Percentiles rank a stretch among this genome's conserved stretches.
These are phyloP conservation scores for Chitala chitala DNA, from an alignment of 2,113 vertebrate genomes.

Conservation along the genomic window DNA sequence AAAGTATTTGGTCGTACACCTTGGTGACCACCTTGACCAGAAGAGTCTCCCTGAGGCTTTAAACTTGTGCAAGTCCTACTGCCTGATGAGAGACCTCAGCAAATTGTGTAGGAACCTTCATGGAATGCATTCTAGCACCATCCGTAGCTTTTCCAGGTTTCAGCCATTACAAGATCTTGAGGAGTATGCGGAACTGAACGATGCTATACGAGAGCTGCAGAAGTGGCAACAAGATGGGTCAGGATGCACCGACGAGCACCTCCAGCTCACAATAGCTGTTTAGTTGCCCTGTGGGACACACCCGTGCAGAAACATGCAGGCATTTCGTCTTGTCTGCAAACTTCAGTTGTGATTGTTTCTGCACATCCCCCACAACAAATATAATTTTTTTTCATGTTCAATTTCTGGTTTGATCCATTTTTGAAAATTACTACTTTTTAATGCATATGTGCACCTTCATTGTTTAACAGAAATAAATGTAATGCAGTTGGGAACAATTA, in stretches of 20 bases:
- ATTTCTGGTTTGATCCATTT: too few species aligned
- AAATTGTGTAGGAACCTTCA: conserved; percentile 51
- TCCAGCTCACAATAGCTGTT: background rate
- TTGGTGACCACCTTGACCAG: conserved; percentile 37
- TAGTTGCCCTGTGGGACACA: background rate
- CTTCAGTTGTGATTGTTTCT: background rate
- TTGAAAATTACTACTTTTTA: too few species aligned
- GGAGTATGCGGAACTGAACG: background rate
- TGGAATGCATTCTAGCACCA: background rate
- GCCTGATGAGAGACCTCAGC: conserved; percentile 62
- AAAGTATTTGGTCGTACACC: conserved; percentile 66
- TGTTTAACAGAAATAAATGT: too few species aligned
- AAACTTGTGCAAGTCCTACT: conserved; percentile 53
- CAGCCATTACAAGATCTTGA: background rate
- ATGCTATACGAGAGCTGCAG: conserved; percentile 16
- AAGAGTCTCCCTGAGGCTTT: conserved; percentile 46
- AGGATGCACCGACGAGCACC: background rate
- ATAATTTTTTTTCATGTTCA: background rate
- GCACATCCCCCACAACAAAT: background rate
- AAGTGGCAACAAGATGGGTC: background rate
- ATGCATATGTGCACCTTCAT: too few species aligned
- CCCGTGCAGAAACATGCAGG: background rate
- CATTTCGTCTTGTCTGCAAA: background rate
- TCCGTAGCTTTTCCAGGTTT: background rate
- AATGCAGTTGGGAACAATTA: too few species aligned